Percentiles rank a stretch among this genome's conserved stretches.
Evolutionary conservation across 2,888 invertebrate species (phyloP).

Genomic region (Tiliacea aurago): DNA sequence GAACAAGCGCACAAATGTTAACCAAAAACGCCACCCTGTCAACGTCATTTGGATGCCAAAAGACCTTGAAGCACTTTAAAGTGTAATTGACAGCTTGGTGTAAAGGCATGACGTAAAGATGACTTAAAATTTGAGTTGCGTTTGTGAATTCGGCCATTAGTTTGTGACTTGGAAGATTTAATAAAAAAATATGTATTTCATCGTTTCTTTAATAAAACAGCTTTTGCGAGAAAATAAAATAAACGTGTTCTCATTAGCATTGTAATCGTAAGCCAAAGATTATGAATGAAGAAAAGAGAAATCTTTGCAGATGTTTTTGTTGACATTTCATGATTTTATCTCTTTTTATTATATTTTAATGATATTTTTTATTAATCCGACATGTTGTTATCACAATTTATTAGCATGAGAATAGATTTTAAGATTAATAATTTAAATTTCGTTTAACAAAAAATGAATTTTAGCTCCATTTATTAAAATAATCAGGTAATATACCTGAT

Average conservation of each 20-base stretch:
- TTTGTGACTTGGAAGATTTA: constrained; percentile 49
- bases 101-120: background rate
- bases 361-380: background rate
- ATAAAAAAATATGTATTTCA: background rate
- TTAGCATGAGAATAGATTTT: background rate
- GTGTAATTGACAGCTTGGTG: background rate
- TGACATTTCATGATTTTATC: background rate
- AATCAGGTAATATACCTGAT: background rate
- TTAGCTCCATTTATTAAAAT: background rate
- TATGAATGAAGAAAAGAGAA: background rate
- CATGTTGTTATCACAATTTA: background rate
- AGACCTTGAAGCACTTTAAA: no score
- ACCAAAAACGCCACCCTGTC: background rate
- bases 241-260: constrained; percentile 6
- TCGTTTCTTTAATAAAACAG: background rate
- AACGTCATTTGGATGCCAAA: background rate
- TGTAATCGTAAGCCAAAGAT: constrained; percentile 1
- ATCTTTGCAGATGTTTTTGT: background rate
- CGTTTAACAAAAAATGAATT: no score
- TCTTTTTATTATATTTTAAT: background rate
- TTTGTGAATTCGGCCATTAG: constrained; percentile 28
- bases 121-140: constrained; percentile 10
- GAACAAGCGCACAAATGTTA: background rate
- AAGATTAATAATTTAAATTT: background rate
- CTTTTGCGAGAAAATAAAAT: background rate